A percentile compares a stretch with the other conserved stretches of the same genome.
Conservation (phyloP, 2,888 invertebrate genomes). For the Poecilobothrus nobilitatus region DNA sequence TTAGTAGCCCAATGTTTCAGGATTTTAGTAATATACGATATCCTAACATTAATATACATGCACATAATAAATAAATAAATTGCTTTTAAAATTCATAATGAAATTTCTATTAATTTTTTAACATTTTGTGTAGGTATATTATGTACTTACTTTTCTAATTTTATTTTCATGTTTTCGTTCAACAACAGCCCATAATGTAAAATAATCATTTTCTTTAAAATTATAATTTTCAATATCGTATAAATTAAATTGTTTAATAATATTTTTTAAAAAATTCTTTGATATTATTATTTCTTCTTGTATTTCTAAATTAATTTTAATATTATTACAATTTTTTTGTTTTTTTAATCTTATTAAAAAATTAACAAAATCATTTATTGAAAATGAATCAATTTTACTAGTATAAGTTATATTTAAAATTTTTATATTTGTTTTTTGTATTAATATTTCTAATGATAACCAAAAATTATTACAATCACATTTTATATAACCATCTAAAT, state of each 20-base stretch:
- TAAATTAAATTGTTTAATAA: background rate
- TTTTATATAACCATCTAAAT: background rate
- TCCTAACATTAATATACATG: too few species aligned
- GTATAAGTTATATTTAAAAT: constrained; percentile 4
- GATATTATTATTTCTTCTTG: background rate
- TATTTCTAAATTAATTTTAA: background rate
- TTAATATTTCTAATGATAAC: background rate
- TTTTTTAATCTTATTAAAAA: background rate
- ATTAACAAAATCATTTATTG: background rate
- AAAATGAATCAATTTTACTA: background rate
- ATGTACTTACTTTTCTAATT: background rate
- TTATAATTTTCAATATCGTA: background rate
- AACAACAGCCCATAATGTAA: background rate
- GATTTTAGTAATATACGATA: too few species aligned
- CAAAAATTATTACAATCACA: background rate
- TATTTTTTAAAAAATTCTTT: background rate
- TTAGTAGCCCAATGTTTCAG: too few species aligned
- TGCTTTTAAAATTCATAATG: too few species aligned
- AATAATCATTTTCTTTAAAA: background rate
- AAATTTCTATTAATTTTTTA: too few species aligned
- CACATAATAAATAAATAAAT: too few species aligned
- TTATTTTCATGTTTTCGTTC: background rate
- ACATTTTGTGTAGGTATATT: too few species aligned
- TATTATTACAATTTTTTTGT: too few species aligned
- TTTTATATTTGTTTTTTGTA: constrained; percentile 2